phyloP scores from a whole-genome alignment of 30 jellyfish, hydroid and myxozoan genomes.

The Nemopilema nomurai region DNA sequence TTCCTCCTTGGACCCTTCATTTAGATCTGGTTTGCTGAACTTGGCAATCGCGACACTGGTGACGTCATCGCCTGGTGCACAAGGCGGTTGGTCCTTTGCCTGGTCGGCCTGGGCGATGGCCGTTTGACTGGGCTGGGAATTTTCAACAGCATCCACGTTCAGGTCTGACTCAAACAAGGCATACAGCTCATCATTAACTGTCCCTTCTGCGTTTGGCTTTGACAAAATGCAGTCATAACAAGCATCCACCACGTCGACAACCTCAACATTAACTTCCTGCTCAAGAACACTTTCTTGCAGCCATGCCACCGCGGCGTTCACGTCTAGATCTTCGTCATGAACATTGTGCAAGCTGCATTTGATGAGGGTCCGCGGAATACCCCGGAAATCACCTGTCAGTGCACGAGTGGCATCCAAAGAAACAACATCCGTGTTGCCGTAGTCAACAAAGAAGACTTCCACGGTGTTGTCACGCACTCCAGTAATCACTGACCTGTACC shows the following conservation, averaged over 20 bases:
- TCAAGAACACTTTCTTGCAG: conserved; percentile 59
- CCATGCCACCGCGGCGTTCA: conserved; percentile 46
- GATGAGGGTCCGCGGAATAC: conserved; percentile 56
- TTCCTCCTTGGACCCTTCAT: conserved; percentile 20
- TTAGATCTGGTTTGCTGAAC: not conserved
- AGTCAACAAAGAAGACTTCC: conserved; percentile 38
- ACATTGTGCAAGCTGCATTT: conserved; percentile 50
- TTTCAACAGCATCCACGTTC: not conserved
- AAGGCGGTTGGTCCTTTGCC: not conserved
- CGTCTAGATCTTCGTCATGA: conserved; percentile 57
- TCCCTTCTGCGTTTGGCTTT: conserved; percentile 26
- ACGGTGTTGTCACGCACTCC: not conserved
- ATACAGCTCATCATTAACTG: conserved; percentile 72
- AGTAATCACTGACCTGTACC: conserved; percentile 59
- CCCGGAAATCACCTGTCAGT: conserved; percentile 15
- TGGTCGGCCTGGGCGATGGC: not conserved
- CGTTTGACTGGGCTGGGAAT: not conserved
- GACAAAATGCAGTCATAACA: conserved; percentile 39
- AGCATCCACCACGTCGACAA: conserved; percentile 32
- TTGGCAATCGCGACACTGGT: not conserved
- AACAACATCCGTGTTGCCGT: conserved; percentile 62
- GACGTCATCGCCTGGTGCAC: not conserved
- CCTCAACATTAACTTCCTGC: conserved; percentile 39
- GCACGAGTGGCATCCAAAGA: conserved; percentile 38
- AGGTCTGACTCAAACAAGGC: conserved; percentile 38